phyloP scores from a whole-genome alignment of 1,140 invertebrate genomes.

The Tetramorium parvispinum region DNA sequence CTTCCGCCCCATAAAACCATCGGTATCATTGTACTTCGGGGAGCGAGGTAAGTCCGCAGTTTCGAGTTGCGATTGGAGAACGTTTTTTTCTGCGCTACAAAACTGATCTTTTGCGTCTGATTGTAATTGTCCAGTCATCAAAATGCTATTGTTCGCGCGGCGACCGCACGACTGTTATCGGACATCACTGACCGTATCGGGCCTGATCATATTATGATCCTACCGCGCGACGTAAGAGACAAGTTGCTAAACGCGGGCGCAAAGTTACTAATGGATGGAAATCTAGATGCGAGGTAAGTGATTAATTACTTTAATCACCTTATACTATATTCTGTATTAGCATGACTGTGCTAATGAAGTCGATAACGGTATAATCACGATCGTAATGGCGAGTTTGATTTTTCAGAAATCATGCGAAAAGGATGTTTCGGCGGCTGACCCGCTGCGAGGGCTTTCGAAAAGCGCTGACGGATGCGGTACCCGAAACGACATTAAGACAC shows the following conservation, averaged over 20 bases:
- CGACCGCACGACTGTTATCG: slow-evolving; percentile 92
- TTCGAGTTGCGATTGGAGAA: background rate
- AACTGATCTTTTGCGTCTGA: background rate
- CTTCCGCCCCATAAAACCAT: slow-evolving; percentile 88
- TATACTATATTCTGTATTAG: background rate
- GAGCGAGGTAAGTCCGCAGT: slow-evolving; percentile 86
- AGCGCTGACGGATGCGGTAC: slow-evolving; percentile 88
- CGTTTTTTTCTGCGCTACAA: background rate
- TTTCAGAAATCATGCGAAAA: slow-evolving; percentile 89
- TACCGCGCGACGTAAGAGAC: slow-evolving; percentile 92
- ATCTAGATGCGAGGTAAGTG: slow-evolving; percentile 92
- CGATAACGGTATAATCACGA: background rate
- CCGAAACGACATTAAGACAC: slow-evolving; percentile 88
- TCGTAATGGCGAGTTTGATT: background rate
- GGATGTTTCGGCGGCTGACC: slow-evolving; percentile 88
- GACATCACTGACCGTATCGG: slow-evolving; percentile 90
- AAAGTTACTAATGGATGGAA: slow-evolving; percentile 94
- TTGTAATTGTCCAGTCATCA: slow-evolving; percentile 88
- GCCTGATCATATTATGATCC: slow-evolving; percentile 89
- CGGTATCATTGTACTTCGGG: slow-evolving; percentile 87
- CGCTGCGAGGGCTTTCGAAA: slow-evolving; percentile 88
- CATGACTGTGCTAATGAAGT: background rate
- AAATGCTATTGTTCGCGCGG: slow-evolving; percentile 93
- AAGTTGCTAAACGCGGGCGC: slow-evolving; percentile 92
- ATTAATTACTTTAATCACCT: background rate